Evolutionary conservation across 2,113 vertebrate genomes (phyloP).

Genomic region (Crotalus viridis): DNA sequence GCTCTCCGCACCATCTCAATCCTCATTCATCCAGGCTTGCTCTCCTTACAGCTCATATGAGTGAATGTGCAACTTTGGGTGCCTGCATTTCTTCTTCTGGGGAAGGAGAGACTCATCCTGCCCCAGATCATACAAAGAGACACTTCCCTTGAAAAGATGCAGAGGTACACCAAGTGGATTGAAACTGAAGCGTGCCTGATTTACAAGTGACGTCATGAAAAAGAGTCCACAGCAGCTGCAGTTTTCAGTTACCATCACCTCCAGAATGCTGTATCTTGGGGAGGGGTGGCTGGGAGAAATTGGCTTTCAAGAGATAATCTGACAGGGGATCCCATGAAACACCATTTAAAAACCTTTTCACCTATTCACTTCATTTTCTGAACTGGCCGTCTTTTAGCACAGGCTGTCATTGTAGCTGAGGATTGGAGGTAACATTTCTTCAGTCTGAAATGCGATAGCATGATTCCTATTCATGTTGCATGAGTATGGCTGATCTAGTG

Average conservation of each 20-base stretch:
- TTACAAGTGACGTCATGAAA: constrained; percentile 48
- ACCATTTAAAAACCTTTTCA: constrained; percentile 20
- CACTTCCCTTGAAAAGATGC: constrained; percentile 31
- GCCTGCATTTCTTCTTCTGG: background rate
- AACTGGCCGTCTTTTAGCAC: constrained; percentile 38
- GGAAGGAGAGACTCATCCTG: background rate
- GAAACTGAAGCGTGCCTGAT: constrained; percentile 79
- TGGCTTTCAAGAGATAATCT: constrained; percentile 15
- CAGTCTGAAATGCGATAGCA: constrained; percentile 40
- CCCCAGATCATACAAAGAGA: background rate
- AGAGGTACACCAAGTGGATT: constrained; percentile 72
- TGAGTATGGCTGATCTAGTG: background rate
- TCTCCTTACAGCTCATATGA: background rate
- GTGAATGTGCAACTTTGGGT: background rate
- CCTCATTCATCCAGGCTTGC: background rate
- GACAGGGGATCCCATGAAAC: background rate
- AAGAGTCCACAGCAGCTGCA: constrained; percentile 55
- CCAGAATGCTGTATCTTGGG: constrained; percentile 24
- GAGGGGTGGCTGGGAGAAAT: background rate
- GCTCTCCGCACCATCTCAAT: background rate
- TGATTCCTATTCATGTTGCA: constrained; percentile 40
- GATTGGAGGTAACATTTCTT: constrained; percentile 57
- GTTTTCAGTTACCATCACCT: constrained; percentile 44
- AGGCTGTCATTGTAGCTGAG: constrained; percentile 3
- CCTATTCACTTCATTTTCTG: background rate